phyloP scores from a whole-genome alignment of 2,888 invertebrate genomes.

The Cryptocheilus praepositus region DNA sequence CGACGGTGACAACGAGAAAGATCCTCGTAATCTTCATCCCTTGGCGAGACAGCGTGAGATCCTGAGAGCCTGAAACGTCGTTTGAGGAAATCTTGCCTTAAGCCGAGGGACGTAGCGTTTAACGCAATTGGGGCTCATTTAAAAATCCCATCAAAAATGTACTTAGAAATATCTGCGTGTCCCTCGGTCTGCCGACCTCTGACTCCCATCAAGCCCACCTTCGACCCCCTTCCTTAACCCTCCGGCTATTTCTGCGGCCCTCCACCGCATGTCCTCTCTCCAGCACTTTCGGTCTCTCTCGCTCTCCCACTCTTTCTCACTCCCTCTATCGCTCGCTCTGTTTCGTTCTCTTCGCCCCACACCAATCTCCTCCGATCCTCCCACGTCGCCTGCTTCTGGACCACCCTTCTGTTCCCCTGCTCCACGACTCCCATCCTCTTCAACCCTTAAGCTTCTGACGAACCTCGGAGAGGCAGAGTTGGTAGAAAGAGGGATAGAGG shows the following conservation, averaged over 20 bases:
- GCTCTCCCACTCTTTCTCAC: conserved; percentile 25
- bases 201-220: conserved; percentile 26
- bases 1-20: conserved; percentile 28
- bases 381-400: conserved; percentile 39
- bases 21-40: conserved; percentile 49
- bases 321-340: conserved; percentile 23
- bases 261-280: conserved; percentile 21
- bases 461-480: conserved; percentile 30
- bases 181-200: conserved; percentile 17
- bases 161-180: conserved; percentile 56
- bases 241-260: conserved; percentile 45
- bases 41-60: conserved; percentile 42
- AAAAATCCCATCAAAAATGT: conserved; percentile 73
- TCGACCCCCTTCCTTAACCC: conserved; percentile 39
- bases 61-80: conserved; percentile 58
- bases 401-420: conserved; percentile 42
- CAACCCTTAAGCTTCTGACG: conserved; percentile 18
- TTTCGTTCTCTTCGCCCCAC: conserved; percentile 19
- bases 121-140: conserved; percentile 74
- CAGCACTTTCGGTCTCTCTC: conserved; percentile 28
- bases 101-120: conserved; percentile 60
- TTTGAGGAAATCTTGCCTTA: conserved; percentile 67
- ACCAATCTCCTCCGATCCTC: conserved; percentile 37
- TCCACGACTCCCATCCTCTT: conserved; percentile 10
- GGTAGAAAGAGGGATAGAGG: conserved; percentile 42